Percentiles rank a stretch among this genome's conserved stretches.
Evolutionary conservation across 2,888 invertebrate species (phyloP).

Genomic region (Drosophila fungiperda): DNA sequence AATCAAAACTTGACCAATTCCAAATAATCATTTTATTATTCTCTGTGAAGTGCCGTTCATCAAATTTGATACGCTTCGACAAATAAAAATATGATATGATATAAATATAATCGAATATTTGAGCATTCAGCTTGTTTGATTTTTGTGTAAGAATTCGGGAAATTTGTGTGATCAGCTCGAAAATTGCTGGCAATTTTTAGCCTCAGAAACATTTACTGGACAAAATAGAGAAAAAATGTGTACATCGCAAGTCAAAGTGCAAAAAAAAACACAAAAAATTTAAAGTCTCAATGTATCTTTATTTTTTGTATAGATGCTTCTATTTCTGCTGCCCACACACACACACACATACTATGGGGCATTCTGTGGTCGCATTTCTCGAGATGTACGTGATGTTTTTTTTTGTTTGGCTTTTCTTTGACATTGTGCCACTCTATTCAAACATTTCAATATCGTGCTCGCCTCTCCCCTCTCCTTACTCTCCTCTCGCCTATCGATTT

Average conservation of each 20-base stretch:
- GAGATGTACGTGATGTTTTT: neutral
- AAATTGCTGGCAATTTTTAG: constrained; percentile 30
- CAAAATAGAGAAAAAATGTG: neutral
- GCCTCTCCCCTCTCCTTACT: neutral
- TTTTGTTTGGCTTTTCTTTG: constrained; percentile 1
- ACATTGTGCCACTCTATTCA: constrained; percentile 6
- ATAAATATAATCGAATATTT: neutral
- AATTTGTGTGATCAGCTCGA: constrained; percentile 1
- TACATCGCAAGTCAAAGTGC: constrained; percentile 16
- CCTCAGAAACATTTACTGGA: constrained; percentile 36
- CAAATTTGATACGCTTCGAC: neutral
- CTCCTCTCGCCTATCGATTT: too few species aligned
- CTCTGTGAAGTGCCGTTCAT: constrained; percentile 3
- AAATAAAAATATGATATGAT: neutral
- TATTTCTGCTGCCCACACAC: neutral
- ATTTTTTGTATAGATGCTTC: constrained; percentile 3
- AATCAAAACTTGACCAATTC: neutral
- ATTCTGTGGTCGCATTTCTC: neutral
- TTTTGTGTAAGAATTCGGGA: neutral
- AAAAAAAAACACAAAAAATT: constrained; percentile 33
- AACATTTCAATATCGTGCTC: constrained; percentile 36
- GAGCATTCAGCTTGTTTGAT: constrained; percentile 10
- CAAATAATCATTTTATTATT: neutral
- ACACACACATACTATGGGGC: neutral
- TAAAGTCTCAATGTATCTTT: constrained; percentile 8